Evolutionary conservation across 2,888 invertebrate genomes (phyloP), one percentile per base, ranked within the genome.

Genomic region (Ceratothoa steindachneri): DNA sequence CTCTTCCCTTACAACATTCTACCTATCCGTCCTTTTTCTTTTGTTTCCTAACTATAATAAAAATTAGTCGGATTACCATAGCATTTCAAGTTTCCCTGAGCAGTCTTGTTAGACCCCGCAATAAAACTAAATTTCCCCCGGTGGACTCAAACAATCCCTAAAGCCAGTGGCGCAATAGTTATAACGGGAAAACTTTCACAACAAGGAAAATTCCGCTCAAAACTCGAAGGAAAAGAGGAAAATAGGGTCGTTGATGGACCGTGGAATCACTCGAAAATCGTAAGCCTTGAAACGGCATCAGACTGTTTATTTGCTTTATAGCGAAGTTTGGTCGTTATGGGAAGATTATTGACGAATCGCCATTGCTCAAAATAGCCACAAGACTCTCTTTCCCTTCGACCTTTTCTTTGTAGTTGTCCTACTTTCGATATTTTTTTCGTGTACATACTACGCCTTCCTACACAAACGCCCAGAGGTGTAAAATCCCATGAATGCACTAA

Each of bases 21-120:
- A 60, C 60, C 60, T 22, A 60, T 60, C n/a, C 27, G 12, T 24
- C 12, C 19, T 60, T 24, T 60, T 60, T 24, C 27, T 24, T 60
- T 7, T 1, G n/a, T 24, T 60, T 24, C 60, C 60, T 24, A 60
- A 60, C 60, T 60, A 60, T 60, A 60, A 60, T 60, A 60, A 60
- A 60, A 60, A 60, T 60, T 60, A 60, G 60, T 60, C 60, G 60
- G 60, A 60, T 60, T 60, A 60, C 60, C 60, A 60, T 60, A 60
- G 60, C 60, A 60, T 60, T 60, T n/a, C 60, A 60, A 24, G 60
- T n/a, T 1, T 60, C 60, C 60, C 60, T 12, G 60, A 60, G 60
- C 24, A 60, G 60, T 24, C n/a, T 12, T 24, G 22, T n/a, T 60
- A 24, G 22, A 60, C 12, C 27, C 22, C 12, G 60, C 27, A n/a